Evolutionary conservation across 1,140 invertebrate species (phyloP), one percentile per base, ranked within the genome.

Genomic region (Oryzaephilus surinamensis): DNA sequence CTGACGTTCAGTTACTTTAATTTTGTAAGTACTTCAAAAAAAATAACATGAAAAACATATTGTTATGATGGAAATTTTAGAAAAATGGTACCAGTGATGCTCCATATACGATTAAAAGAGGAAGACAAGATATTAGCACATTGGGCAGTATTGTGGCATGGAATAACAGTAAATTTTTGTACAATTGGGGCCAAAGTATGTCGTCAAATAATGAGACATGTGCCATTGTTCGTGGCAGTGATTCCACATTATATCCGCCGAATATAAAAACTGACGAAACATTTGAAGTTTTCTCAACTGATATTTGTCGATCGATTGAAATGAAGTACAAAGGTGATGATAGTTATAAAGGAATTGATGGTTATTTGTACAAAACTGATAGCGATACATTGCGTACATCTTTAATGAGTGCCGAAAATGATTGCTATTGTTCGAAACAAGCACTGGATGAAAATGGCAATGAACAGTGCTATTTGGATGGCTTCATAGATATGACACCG

Each of bases 191-290:
- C 1, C 38, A 31, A 15, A 7, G 57, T 3, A 58, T 64, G 12
- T n/a, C n/a, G n/a, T n/a, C n/a, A n/a, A n/a, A n/a, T n/a, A n/a
- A n/a, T n/a, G n/a, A n/a, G n/a, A 55, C 54, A 1, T 77, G 74
- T 43, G 65, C 67, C 10, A 45, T 51, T 37, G 59, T 77, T 38
- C 71, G 69, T 38, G 76, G 76, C 1, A 66, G 67, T 0, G 75
- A 78, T 44, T 62, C 67, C 3, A 66, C 71, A 0, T 64, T 77
- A 38, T 77, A 70, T 57, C 64, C 71, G 0, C 74, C 75, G 0
- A 60, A 70, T n/a, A 51, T 67, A 15, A 62, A 52, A 5, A 41
- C 54, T 6, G 53, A 62, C 6, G 58, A 64, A 3, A 60, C 63
- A 4, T 41, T 78, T 2, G 65, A 69, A 35, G 65, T 68, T 11